Conservation (phyloP, 2,797 vertebrate species). For the Melanotaenia pygmaea region DNA sequence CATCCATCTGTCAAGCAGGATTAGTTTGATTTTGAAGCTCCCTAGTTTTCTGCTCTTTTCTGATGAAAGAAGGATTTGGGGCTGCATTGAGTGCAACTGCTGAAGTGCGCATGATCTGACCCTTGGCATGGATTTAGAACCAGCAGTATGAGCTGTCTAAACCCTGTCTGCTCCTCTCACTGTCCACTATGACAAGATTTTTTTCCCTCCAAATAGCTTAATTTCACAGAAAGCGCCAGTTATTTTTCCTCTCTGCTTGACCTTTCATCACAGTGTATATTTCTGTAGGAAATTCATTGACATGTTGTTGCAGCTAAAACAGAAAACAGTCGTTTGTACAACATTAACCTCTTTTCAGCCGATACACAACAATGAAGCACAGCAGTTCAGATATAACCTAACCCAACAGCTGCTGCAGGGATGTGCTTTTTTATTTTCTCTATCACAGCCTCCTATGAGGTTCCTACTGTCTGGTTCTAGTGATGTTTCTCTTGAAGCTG, state of each 20-base stretch:
- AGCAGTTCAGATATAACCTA: background rate
- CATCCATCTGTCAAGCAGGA: slow-evolving; percentile 40
- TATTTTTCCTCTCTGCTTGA: background rate
- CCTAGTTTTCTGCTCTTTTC: slow-evolving; percentile 33
- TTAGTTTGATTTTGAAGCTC: slow-evolving; percentile 43
- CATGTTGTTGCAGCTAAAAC: background rate
- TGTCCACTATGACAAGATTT: slow-evolving; percentile 43
- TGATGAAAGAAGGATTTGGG: slow-evolving; percentile 43
- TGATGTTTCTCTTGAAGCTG: slow-evolving; percentile 30
- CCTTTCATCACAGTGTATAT: background rate
- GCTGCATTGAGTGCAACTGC: slow-evolving; percentile 14
- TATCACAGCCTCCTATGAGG: slow-evolving; percentile 10
- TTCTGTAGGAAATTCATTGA: slow-evolving; percentile 3
- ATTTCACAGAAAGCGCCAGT: background rate
- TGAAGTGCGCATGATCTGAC: slow-evolving; percentile 47
- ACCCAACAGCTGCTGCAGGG: slow-evolving; percentile 16
- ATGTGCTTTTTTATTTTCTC: slow-evolving; percentile 7
- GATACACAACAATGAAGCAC: slow-evolving; percentile 16
- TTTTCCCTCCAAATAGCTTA: slow-evolving; percentile 11
- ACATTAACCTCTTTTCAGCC: background rate
- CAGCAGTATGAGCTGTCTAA: slow-evolving; percentile 35
- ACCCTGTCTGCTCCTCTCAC: slow-evolving; percentile 28
- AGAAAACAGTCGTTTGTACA: background rate
- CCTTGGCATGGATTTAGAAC: slow-evolving; percentile 49
- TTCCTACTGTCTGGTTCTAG: slow-evolving; percentile 26